These are phyloP conservation scores for Trichoplusia ni DNA, from an alignment of 1,140 invertebrate genomes.

Conservation along the genomic window DNA sequence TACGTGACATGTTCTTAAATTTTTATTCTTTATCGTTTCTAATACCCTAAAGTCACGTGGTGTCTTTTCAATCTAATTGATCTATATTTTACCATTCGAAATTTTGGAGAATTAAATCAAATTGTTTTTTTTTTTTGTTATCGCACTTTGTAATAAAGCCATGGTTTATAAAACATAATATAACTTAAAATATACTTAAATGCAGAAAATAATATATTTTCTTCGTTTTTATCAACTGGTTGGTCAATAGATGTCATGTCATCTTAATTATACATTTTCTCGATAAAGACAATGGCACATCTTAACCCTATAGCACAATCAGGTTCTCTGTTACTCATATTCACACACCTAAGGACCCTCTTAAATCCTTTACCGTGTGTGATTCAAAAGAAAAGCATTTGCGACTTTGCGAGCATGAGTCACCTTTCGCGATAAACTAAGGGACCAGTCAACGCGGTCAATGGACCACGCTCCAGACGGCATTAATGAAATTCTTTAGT, in stretches of 20 bases:
- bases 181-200: too few species aligned
- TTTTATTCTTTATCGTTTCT: too few species aligned
- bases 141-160: too few species aligned
- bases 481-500: slow-evolving; percentile 21
- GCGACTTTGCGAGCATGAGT: slow-evolving; percentile 57
- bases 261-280: not conserved
- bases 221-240: too few species aligned
- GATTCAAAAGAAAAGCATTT: slow-evolving; percentile 69
- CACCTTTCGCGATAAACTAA: slow-evolving; percentile 61
- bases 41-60: too few species aligned
- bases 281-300: not conserved
- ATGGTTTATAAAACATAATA: not conserved
- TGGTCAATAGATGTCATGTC: too few species aligned
- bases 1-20: too few species aligned
- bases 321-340: slow-evolving; percentile 6
- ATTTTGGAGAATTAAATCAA: too few species aligned
- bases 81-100: too few species aligned
- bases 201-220: too few species aligned
- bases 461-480: slow-evolving; percentile 22
- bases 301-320: not conserved
- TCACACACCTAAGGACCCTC: not conserved
- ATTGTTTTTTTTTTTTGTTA: too few species aligned
- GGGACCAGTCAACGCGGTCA: slow-evolving; percentile 38
- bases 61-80: too few species aligned
- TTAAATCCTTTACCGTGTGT: slow-evolving; percentile 20